Evolutionary conservation across 30 jellyfish, hydroid and myxozoan genomes (phyloP), one percentile per base, ranked within the genome.

Genomic region (Turritopsis dohrnii): DNA sequence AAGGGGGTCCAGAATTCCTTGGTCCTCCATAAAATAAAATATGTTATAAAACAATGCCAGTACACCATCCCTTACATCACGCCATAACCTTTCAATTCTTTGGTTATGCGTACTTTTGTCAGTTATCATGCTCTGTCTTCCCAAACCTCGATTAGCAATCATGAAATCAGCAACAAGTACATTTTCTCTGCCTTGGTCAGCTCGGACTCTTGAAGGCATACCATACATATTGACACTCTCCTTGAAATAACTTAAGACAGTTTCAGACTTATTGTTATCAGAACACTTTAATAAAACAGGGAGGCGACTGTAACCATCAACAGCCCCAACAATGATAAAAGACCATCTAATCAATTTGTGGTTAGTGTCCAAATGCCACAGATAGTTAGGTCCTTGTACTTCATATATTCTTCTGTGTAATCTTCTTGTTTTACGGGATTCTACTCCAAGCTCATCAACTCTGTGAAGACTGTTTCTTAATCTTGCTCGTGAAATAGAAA

Each of bases 111-210:
- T n/a, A n/a, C n/a, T n/a, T n/a, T n/a, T 41, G 13, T 13, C 60
- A 3, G 60, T 13, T 3, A 41, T 41, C 60, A 41, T 41, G 60
- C 60, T 41, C 13, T 13, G 9, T 3, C 60, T 5, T 5, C 13
- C 13, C 13, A 13, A 41, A 5, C 60, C 60, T 3, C 60, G 60
- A 41, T 41, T 41, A 41, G 60, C 60, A 3, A 41, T 41, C 60
- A 41, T 41, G 60, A 41, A 79, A 52, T 79, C 91, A 1, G 89
- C 93, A 1, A 84, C 86, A 52, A 65, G 53, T 21, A 88, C 94
- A 21, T 88, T 88, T 73, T 88, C 96, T 31, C 41, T 52, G 17
- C 94, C 93, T 65, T 83, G 54, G 83, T 84, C 96, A 28, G 95
- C 77, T 19, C 93, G 31, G 53, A 83, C 85, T 72, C 89, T 66